A percentile compares a stretch with the other conserved stretches of the same genome.
These are phyloP conservation scores for Teleogryllus occipitalis DNA, from an alignment of 1,140 invertebrate genomes.

Conservation along the genomic window DNA sequence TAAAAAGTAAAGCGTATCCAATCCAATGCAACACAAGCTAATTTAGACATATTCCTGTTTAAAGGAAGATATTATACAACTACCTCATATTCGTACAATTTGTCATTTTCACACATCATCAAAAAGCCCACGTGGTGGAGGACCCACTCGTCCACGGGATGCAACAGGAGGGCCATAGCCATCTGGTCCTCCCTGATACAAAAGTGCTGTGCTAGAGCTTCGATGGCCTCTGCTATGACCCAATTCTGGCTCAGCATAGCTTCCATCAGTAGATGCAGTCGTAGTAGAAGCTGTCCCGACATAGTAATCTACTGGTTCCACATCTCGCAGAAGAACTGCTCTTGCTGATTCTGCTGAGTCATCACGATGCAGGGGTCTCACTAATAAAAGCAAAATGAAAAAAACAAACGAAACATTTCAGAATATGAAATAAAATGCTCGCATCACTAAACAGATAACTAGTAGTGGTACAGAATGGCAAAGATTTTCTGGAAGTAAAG, in stretches of 20 bases:
- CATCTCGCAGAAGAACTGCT: constrained; percentile 50
- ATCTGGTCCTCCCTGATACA: constrained; percentile 34
- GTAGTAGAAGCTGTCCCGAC: constrained; percentile 29
- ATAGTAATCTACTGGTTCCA: constrained; percentile 55
- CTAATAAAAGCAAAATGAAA: constrained; percentile 28
- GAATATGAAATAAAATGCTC: background rate
- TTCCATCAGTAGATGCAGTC: constrained; percentile 17
- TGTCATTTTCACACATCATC: constrained; percentile 60
- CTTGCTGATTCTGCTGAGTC: constrained; percentile 50
- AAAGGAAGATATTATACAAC: too few relatives aligned
- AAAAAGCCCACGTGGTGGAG: constrained; percentile 67
- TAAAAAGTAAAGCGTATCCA: too few relatives aligned
- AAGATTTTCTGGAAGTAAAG: too few relatives aligned
- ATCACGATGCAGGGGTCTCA: constrained; percentile 40
- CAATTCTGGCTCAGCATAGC: constrained; percentile 18
- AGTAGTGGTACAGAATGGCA: too few relatives aligned
- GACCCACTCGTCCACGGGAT: constrained; percentile 32
- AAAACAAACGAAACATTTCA: background rate
- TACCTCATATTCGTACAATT: background rate
- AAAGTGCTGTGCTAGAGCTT: constrained; percentile 27
- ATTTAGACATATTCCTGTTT: too few relatives aligned
- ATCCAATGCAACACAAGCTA: too few relatives aligned
- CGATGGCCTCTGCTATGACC: constrained; percentile 29
- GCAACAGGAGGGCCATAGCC: constrained; percentile 38
- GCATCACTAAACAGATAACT: too few relatives aligned